A percentile compares a stretch with the other conserved stretches of the same genome.
These are phyloP conservation scores for Dicaeum eximium DNA, from an alignment of 2,113 vertebrate genomes.

Conservation along the genomic window DNA sequence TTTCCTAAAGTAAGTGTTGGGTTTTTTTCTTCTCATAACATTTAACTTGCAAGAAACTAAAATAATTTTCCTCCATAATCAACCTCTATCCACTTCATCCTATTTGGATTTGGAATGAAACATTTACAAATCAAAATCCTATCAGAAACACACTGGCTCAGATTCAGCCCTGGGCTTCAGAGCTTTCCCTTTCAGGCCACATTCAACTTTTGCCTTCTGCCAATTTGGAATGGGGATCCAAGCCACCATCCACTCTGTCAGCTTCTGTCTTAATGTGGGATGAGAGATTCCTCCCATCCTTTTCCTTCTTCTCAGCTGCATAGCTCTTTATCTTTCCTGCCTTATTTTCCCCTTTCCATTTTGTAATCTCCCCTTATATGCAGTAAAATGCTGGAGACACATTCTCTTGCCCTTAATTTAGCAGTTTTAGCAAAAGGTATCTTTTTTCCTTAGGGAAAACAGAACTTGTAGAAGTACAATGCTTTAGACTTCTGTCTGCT, in stretches of 20 bases:
- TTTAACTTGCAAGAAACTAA: background rate
- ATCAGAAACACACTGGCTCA: background rate
- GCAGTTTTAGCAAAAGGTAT: background rate
- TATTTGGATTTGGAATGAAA: background rate
- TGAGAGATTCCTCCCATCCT: background rate
- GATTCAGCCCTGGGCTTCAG: background rate
- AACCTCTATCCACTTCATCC: background rate
- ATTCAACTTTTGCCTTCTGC: background rate
- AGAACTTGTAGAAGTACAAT: background rate
- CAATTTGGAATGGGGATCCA: background rate
- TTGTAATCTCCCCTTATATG: background rate
- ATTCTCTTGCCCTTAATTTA: background rate
- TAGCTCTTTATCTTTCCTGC: background rate
- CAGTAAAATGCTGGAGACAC: background rate
- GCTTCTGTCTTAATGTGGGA: background rate
- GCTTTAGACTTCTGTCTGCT: background rate
- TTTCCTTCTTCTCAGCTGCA: background rate
- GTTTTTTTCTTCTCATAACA: background rate
- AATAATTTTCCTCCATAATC: background rate
- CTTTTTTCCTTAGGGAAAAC: background rate
- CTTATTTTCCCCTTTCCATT: background rate
- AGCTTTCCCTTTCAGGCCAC: background rate
- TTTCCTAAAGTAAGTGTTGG: background rate
- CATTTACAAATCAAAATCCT: background rate
- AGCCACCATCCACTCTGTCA: background rate